These are phyloP conservation scores for Coenonympha glycerion DNA, from an alignment of 2,888 invertebrate genomes.

Conservation along the genomic window DNA sequence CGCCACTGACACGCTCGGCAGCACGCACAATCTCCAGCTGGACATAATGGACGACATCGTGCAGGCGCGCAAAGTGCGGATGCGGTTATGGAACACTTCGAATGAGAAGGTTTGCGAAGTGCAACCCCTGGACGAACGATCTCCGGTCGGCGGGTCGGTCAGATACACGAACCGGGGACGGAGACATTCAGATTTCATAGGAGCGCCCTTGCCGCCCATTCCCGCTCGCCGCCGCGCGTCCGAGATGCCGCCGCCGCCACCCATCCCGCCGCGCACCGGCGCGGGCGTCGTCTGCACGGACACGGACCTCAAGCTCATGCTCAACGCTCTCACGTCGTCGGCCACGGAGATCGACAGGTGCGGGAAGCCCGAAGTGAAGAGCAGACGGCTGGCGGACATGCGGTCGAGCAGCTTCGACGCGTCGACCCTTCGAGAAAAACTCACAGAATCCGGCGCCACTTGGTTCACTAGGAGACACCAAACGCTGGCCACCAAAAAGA, in stretches of 20 bases:
- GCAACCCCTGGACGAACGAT: conserved; percentile 83
- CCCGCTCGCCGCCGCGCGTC: conserved; percentile 81
- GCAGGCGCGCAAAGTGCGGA: conserved; percentile 85
- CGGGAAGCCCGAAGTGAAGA: conserved; percentile 74
- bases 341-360: conserved; percentile 86
- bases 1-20: conserved; percentile 82
- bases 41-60: conserved; percentile 94
- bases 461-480: conserved; percentile 88
- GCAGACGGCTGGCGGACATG: conserved; percentile 79
- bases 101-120: conserved; percentile 88
- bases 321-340: conserved; percentile 86
- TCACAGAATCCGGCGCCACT: conserved; percentile 73
- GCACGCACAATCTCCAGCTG: conserved; percentile 87
- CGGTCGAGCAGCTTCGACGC: conserved; percentile 91
- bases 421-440: conserved; percentile 78
- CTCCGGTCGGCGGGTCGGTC: conserved; percentile 68
- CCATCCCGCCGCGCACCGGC: conserved; percentile 57
- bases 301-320: conserved; percentile 86
- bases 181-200: conserved; percentile 84
- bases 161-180: conserved; percentile 79
- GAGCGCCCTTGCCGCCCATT: conserved; percentile 76
- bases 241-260: conserved; percentile 79
- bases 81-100: conserved; percentile 90
- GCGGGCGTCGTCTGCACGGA: conserved; percentile 87
- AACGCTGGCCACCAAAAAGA: conserved; percentile 80